These are phyloP conservation scores for Aegypius monachus DNA, from an alignment of 2,113 vertebrate genomes.

Conservation along the genomic window DNA sequence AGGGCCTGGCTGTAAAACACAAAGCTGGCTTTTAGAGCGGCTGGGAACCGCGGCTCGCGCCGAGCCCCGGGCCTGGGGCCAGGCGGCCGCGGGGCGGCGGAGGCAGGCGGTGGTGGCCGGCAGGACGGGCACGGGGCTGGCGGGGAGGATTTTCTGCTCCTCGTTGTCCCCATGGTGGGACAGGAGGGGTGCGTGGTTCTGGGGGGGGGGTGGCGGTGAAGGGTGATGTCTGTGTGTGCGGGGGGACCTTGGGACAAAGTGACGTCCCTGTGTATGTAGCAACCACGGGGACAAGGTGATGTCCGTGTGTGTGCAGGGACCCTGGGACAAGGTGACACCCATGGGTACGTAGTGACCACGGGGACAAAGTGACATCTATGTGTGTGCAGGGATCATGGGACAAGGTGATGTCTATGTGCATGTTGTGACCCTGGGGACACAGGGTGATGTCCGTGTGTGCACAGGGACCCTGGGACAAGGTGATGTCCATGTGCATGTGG, in stretches of 20 bases:
- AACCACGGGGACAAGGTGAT: not conserved
- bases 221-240: not conserved
- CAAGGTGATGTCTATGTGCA: not conserved
- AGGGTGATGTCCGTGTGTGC: too few species aligned
- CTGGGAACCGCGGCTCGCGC: not conserved
- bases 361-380: not conserved
- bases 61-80: not conserved
- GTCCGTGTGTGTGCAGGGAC: fast-evolving
- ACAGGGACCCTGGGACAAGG: not conserved
- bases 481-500: fast-evolving
- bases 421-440: too few species aligned
- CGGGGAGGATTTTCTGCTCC: not conserved
- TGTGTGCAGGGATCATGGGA: not conserved
- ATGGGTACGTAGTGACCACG: fast-evolving
- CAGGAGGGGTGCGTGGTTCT: not conserved
- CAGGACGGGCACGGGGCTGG: not conserved
- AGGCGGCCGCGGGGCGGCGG: not conserved
- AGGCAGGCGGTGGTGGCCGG: not conserved
- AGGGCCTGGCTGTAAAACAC: slow-evolving; percentile 61
- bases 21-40: slow-evolving; percentile 75
- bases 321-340: not conserved
- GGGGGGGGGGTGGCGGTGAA: not conserved
- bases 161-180: fast-evolving
- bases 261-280: fast-evolving
- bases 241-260: not conserved